These are phyloP conservation scores for Hylaeus anthracinus DNA, from an alignment of 1,140 invertebrate genomes.

Conservation along the genomic window DNA sequence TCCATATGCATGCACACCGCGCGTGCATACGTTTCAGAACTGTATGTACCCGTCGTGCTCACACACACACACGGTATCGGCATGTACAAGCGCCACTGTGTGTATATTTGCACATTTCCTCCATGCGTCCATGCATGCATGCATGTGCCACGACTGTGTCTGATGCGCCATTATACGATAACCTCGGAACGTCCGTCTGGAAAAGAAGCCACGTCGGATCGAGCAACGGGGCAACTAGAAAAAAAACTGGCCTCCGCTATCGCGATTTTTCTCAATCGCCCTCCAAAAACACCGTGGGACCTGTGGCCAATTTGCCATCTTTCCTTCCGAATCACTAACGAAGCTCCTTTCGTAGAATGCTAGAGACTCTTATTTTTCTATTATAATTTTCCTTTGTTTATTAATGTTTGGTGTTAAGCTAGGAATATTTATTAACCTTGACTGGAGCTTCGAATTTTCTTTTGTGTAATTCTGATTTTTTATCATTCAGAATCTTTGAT, in stretches of 20 bases:
- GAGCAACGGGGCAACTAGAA: not conserved
- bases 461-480: no score
- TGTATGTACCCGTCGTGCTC: not conserved
- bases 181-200: slow-evolving; percentile 46
- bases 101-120: not conserved
- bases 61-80: not conserved
- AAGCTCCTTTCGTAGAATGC: no score
- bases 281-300: no score
- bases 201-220: slow-evolving; percentile 41
- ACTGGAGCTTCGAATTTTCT: no score
- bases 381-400: no score
- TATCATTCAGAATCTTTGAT: no score
- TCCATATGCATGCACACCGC: slow-evolving; percentile 17
- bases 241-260: not conserved
- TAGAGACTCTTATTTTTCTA: no score
- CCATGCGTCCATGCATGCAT: not conserved
- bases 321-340: no score
- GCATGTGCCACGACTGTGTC: slow-evolving; percentile 13
- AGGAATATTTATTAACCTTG: no score
- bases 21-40: not conserved
- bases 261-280: no score
- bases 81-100: not conserved
- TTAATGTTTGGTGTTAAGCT: no score
- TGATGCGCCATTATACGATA: slow-evolving; percentile 59
- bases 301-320: no score